Evolutionary conservation across 2,797 vertebrate genomes (phyloP).

Genomic region (Characodon lateralis): DNA sequence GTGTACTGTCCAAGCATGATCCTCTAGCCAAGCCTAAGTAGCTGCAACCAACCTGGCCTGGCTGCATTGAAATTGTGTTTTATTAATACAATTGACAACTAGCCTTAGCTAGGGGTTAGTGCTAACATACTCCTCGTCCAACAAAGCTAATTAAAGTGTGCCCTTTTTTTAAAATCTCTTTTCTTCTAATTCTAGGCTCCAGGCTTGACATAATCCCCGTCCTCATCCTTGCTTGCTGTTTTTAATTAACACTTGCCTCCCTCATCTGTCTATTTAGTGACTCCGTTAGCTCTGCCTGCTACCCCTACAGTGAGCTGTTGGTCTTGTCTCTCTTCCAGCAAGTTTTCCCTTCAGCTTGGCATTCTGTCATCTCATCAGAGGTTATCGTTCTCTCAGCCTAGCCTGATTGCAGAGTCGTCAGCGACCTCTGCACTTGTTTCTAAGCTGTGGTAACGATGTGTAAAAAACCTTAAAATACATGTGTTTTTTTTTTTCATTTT

Average conservation of each 20-base stretch:
- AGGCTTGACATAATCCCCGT: conserved; percentile 79
- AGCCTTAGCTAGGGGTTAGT: conserved; percentile 56
- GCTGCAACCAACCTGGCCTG: conserved; percentile 71
- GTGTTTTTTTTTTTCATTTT: not conserved
- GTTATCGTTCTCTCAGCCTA: conserved; percentile 41
- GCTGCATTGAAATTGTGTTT: conserved; percentile 52
- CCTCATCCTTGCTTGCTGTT: conserved; percentile 78
- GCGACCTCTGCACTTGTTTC: conserved; percentile 9
- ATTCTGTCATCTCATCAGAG: conserved; percentile 61
- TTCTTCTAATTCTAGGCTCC: conserved; percentile 71
- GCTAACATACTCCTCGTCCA: conserved; percentile 55
- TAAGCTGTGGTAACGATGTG: not conserved
- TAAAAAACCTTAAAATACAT: not conserved
- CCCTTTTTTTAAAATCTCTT: conserved; percentile 29
- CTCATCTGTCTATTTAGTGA: conserved; percentile 76
- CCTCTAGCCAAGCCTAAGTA: conserved; percentile 63
- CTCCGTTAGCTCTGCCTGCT: conserved; percentile 65
- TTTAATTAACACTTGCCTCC: conserved; percentile 81
- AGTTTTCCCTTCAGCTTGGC: conserved; percentile 52
- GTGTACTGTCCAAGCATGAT: conserved; percentile 67
- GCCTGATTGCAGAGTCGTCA: conserved; percentile 25
- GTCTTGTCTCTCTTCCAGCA: conserved; percentile 46
- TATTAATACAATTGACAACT: conserved; percentile 74
- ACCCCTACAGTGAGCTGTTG: conserved; percentile 39
- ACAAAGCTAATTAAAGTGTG: conserved; percentile 78